phyloP scores from a whole-genome alignment of 1,140 invertebrate genomes.

The Lasioglossum baleicum region DNA sequence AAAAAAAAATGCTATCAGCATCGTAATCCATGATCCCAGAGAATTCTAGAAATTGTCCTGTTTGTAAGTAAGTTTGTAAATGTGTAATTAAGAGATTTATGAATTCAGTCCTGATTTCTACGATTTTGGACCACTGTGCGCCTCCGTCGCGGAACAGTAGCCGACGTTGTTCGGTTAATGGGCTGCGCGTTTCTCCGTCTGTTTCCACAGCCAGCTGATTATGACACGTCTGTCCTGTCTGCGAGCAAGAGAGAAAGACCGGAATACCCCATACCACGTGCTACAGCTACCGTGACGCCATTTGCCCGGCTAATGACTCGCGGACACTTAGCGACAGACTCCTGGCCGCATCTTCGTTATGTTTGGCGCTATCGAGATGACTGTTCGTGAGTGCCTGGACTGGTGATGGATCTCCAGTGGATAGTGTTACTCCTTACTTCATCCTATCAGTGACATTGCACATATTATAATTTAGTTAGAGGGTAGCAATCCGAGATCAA shows the following conservation, averaged over 20 bases:
- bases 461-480: too few relatives aligned
- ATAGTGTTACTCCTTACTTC: too few relatives aligned
- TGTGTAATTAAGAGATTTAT: too few relatives aligned
- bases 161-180: conserved; percentile 77
- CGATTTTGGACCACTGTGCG: conserved; percentile 1
- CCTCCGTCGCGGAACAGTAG: conserved; percentile 70
- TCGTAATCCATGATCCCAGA: too few relatives aligned
- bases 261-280: conserved; percentile 70
- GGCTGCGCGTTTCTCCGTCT: conserved; percentile 75
- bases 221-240: conserved; percentile 77
- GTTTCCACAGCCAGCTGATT: conserved; percentile 79
- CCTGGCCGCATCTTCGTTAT: conserved; percentile 11
- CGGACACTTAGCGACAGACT: conserved; percentile 69
- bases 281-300: conserved; percentile 76
- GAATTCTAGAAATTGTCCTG: too few relatives aligned
- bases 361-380: conserved; percentile 18
- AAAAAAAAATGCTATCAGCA: too few relatives aligned
- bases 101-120: too few relatives aligned
- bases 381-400: not conserved
- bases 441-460: too few relatives aligned
- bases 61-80: too few relatives aligned
- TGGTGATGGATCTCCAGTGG: too few relatives aligned
- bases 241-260: conserved; percentile 45
- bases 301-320: conserved; percentile 78
- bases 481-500: too few relatives aligned